A percentile compares a stretch with the other conserved stretches of the same genome.
Conservation (phyloP, 2,888 invertebrate genomes). For the Caenorhabditis sinica region DNA sequence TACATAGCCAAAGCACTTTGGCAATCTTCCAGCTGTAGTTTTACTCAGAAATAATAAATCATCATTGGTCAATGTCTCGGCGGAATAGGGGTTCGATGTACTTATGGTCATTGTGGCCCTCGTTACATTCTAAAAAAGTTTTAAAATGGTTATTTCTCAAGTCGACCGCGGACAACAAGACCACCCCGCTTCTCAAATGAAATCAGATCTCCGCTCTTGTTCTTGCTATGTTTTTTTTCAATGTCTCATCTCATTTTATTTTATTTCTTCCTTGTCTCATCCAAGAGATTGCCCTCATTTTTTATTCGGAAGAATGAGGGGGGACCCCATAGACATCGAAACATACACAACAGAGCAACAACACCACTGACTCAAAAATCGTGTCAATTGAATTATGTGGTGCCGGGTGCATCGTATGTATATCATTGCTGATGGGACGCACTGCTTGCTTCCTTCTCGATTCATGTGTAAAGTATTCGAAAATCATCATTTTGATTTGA, state of each 20-base stretch:
- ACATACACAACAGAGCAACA: constrained; percentile 29
- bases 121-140: constrained; percentile 52
- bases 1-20: too few species aligned
- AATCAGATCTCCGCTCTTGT: constrained; percentile 45
- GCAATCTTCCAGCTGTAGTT: too few species aligned
- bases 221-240: constrained; percentile 4
- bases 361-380: constrained; percentile 50
- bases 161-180: constrained; percentile 19
- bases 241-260: neutral
- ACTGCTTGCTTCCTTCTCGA: constrained; percentile 2
- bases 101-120: constrained; percentile 48
- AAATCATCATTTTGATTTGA: constrained; percentile 48
- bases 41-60: constrained; percentile 24
- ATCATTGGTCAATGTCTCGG: constrained; percentile 21
- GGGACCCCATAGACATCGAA: constrained; percentile 20
- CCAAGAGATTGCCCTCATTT: constrained; percentile 33
- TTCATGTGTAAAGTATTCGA: constrained; percentile 50
- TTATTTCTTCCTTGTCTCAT: neutral
- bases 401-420: constrained; percentile 42
- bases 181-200: constrained; percentile 51
- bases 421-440: constrained; percentile 38
- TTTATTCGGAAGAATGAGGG: constrained; percentile 10
- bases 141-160: constrained; percentile 27
- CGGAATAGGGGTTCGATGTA: constrained; percentile 50
- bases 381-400: constrained; percentile 64